Base-by-base conservation (phyloP, 2,888 invertebrate species). In the Nephrotoma appendiculata region DNA sequence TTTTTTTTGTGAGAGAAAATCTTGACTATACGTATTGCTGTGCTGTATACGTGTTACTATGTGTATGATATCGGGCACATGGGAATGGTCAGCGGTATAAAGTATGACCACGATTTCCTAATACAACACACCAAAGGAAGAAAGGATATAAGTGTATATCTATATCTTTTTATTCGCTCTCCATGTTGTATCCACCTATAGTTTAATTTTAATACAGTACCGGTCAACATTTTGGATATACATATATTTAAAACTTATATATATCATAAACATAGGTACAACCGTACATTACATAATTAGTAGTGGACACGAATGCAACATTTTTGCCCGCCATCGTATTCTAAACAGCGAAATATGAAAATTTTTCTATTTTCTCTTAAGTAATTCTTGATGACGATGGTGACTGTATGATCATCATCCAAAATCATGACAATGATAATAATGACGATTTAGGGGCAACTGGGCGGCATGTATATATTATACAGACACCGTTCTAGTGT, bases 81-180 rank as follows among this genome's bases (percentile, higher is more conserved):
- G 84, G 42, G 84, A 84, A 84, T 84, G 85, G 85, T 44, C 85
- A 85, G 85, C 85, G 85, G 85, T 44, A 31, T 31, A 85, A 52
- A 86, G 86, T 57, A 52, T 86, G 57, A 86, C 86, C 86, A 86
- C 86, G 86, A 57, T 86, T 86, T 86, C 57, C 86, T 86, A 41
- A 86, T 57, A 86, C 9, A 71, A 31, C 71, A 71, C 71, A 71
- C 71, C 31, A 71, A 31, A 71, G 19, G 71, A 71, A 71, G 71
- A 71, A 71, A 71, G 31, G 19, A 71, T 31, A 71, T 71, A 31
- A 71, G 31, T 71, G 9, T 71, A 19, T 71, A 71, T 31, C 19
- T 31, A 71, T 31, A 31, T 71, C 19, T 71, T 71, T 31, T 71
- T 71, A 71, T 71, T 71, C 71, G 11, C 71, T 71, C 71, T 71